Percentiles rank a stretch among this genome's conserved stretches.
Conservation (phyloP, 2,888 invertebrate genomes). For the Amphipoea lucens region DNA sequence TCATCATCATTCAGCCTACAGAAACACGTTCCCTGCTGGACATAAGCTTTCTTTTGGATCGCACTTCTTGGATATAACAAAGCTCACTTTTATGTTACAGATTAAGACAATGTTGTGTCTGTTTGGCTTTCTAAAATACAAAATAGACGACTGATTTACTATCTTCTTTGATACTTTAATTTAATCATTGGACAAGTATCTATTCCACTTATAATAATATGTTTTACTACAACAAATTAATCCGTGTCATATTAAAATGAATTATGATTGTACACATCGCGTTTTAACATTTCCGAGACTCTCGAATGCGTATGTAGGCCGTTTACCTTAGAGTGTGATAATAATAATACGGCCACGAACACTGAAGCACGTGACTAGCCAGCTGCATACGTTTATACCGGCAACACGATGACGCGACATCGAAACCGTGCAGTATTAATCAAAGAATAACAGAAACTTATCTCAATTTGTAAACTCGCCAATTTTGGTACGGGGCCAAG, state of each 20-base stretch:
- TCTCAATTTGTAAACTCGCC: conserved; percentile 11
- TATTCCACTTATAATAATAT: conserved; percentile 14
- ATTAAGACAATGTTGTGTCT: background rate
- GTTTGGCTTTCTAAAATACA: conserved; percentile 46
- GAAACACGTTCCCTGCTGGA: background rate
- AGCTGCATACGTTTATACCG: conserved; percentile 57
- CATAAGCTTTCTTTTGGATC: background rate
- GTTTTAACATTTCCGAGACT: conserved; percentile 40
- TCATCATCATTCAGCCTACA: conserved; percentile 1
- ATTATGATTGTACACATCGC: conserved; percentile 23
- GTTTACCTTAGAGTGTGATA: conserved; percentile 67
- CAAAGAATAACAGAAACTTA: conserved; percentile 48
- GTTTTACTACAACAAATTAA: conserved; percentile 39
- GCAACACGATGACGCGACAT: conserved; percentile 59
- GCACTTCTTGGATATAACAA: background rate
- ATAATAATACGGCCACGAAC: conserved; percentile 60
- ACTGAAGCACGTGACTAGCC: conserved; percentile 63
- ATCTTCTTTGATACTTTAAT: background rate
- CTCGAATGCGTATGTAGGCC: conserved; percentile 60
- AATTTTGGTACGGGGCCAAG: conserved; percentile 47
- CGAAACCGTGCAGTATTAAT: conserved; percentile 46
- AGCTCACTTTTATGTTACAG: conserved; percentile 13
- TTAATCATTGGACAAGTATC: conserved; percentile 1
- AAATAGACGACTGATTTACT: background rate
- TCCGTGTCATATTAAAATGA: conserved; percentile 38